phyloP scores from a whole-genome alignment of 1,140 invertebrate species.

The Lycorma delicatula region DNA sequence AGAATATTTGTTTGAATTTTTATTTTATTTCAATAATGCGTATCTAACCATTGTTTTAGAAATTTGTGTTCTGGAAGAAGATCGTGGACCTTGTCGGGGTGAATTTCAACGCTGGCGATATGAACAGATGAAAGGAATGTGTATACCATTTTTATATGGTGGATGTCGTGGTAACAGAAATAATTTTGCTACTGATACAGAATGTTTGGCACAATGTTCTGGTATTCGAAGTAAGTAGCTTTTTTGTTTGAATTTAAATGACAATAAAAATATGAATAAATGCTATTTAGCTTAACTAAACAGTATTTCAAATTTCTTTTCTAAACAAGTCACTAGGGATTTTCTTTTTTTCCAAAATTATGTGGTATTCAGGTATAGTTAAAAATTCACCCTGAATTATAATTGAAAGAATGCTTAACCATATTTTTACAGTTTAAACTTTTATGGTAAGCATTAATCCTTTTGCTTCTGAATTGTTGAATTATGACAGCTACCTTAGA shows the following conservation, averaged over 20 bases:
- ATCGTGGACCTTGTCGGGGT: constrained; percentile 73
- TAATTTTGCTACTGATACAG: constrained; percentile 52
- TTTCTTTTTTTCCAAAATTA: neutral
- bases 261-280: neutral
- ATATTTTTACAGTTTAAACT: too few relatives aligned
- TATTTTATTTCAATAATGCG: too few relatives aligned
- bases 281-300: neutral
- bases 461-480: too few relatives aligned
- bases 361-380: neutral
- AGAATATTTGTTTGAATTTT: too few relatives aligned
- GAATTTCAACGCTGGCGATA: constrained; percentile 54
- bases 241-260: neutral
- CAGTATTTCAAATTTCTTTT: neutral
- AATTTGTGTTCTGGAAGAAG: constrained; percentile 53
- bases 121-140: constrained; percentile 39
- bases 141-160: constrained; percentile 57
- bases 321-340: neutral
- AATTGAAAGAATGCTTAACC: neutral
- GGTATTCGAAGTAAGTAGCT: constrained; percentile 34
- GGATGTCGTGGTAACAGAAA: constrained; percentile 68
- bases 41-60: constrained; percentile 49
- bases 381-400: neutral
- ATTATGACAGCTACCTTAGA: too few relatives aligned
- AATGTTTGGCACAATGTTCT: constrained; percentile 46
- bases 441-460: too few relatives aligned